phyloP scores from a whole-genome alignment of 2,797 vertebrate genomes.

The Centroberyx gerrardi region DNA sequence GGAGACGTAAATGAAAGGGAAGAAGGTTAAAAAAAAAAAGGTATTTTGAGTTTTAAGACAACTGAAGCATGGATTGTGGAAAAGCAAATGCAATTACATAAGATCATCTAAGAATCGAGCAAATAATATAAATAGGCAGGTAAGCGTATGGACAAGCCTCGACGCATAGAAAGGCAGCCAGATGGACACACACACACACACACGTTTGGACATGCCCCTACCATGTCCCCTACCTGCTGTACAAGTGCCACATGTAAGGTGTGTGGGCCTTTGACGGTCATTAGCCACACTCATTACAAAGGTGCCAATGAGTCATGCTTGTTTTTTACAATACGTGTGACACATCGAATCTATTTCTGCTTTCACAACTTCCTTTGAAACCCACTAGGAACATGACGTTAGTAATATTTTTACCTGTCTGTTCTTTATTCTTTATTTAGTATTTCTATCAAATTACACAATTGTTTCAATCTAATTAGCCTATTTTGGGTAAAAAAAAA shows the following conservation, averaged over 20 bases:
- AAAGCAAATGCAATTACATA: not conserved
- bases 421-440: not conserved
- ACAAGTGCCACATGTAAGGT: slow-evolving; percentile 7
- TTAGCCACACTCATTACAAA: slow-evolving; percentile 48
- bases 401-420: slow-evolving; percentile 10
- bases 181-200: slow-evolving; percentile 13
- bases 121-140: not conserved
- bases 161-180: not conserved
- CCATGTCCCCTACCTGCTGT: slow-evolving; percentile 25
- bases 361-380: slow-evolving; percentile 50
- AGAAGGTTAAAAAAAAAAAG: too few relatives aligned
- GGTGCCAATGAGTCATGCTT: slow-evolving; percentile 54
- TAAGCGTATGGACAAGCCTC: not conserved
- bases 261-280: slow-evolving; percentile 38
- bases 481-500: not conserved
- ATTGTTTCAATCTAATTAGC: not conserved
- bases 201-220: slow-evolving; percentile 6
- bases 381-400: not conserved
- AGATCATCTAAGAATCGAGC: not conserved
- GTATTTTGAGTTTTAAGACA: too few relatives aligned
- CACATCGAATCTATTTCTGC: slow-evolving; percentile 45
- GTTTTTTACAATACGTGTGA: slow-evolving; percentile 33
- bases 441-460: not conserved
- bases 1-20: too few relatives aligned
- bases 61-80: too few relatives aligned